A percentile compares a stretch with the other conserved stretches of the same genome.
phyloP scores from a whole-genome alignment of 2,797 vertebrate genomes.

The Sebastes vulpes region DNA sequence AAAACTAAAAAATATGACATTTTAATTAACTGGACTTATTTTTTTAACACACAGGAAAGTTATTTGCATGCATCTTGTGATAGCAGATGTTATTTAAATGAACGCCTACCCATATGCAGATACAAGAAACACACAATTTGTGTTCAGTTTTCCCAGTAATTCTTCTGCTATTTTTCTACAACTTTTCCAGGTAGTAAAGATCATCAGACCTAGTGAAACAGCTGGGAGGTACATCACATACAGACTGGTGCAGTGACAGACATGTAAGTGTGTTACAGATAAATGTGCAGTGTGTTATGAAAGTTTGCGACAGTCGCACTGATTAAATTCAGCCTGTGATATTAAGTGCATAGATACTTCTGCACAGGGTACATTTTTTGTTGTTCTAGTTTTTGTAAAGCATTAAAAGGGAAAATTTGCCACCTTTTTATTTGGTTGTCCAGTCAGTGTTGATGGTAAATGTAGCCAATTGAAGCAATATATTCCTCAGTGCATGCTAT shows the following conservation, averaged over 20 bases:
- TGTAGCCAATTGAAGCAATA: not conserved
- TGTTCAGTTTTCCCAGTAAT: not conserved
- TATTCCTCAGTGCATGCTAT: not conserved
- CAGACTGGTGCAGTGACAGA: constrained; percentile 92
- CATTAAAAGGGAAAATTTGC: not conserved
- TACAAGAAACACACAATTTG: not conserved
- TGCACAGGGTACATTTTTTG: not conserved
- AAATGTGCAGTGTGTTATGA: not conserved
- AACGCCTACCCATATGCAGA: not conserved
- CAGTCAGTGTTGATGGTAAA: not conserved
- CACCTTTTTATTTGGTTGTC: not conserved
- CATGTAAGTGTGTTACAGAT: not conserved
- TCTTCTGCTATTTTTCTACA: not conserved
- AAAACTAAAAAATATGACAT: not conserved
- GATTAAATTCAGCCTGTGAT: not conserved
- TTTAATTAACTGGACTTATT: not conserved
- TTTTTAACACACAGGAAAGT: not conserved
- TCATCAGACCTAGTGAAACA: constrained; percentile 96
- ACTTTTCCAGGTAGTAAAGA: constrained; percentile 93
- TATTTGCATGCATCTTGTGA: not conserved
- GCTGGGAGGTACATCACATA: constrained; percentile 98
- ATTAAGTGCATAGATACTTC: not conserved
- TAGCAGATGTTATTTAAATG: not conserved
- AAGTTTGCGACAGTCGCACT: not conserved
- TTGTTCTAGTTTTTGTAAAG: not conserved